Base-by-base conservation (phyloP, 1,140 invertebrate species). In the Formica selysi region DNA sequence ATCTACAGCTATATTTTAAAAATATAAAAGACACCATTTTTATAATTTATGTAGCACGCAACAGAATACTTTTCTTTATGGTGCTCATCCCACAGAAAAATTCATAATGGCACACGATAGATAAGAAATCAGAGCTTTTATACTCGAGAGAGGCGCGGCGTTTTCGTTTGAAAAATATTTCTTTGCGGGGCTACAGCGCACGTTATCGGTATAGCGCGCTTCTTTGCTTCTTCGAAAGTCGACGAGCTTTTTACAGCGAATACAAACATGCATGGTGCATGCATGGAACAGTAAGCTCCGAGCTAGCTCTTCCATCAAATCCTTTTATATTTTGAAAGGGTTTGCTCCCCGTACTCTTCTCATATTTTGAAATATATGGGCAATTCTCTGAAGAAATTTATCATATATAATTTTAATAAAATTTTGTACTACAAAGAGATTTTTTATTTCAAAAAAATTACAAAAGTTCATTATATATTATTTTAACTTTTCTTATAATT, bases 141-240 rank as follows among this genome's bases (percentile, higher is more conserved):
- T 62, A 11, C n/a, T 22, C 13, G 26, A 74, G 54, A 61, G 54
- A 61, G 57, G 38, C 41, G 11, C 38, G 48, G 22, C 36, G 54
- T 48, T 81, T 81, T 71, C 78, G 78, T 71, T 83, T 83, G 68
- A 83, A 74, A 83, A 83, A 83, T 83, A 83, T 83, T 83, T 81
- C 67, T 81, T 81, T 83, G 79, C 79, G 57, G 57, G 79, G 68
- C 36, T 61, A 44, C 79, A 44, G 38, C 26, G 13, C 13, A 19
- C n/a, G 65, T 71, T 80, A 80, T 80, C 78, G 54, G 54, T 36
- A 73, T 61, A 81, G 68, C 54, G 38, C 44, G 54, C 68, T 83
- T 74, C 79, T 83, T 83, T 83, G 32, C 79, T 54, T 74, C 54
- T n/a, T 83, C 68, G 41, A 83, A 59, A 83, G 79, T 61, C 79